Percentiles rank a stretch among this genome's conserved stretches.
phyloP scores from a whole-genome alignment of 2,797 vertebrate genomes.

The Enteromius unitaeniatus region DNA sequence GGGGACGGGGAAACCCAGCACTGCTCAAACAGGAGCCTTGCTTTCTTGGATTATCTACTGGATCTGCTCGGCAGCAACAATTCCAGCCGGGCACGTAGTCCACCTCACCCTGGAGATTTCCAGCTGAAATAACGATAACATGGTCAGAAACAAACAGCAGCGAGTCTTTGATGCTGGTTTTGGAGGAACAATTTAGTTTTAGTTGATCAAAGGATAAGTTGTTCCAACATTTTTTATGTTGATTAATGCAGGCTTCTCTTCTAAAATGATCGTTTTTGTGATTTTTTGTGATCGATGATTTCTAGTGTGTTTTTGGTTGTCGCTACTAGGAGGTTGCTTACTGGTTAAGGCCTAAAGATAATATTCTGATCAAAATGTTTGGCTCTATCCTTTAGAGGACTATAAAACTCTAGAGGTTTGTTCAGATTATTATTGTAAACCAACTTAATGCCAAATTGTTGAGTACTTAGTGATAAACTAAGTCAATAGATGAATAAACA shows the following conservation, averaged over 20 bases:
- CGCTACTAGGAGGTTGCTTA: not conserved
- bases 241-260: not conserved
- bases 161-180: not conserved
- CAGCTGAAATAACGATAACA: slow-evolving; percentile 8
- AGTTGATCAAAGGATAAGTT: slow-evolving; percentile 13
- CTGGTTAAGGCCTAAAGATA: not conserved
- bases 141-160: not conserved
- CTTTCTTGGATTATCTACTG: slow-evolving; percentile 28
- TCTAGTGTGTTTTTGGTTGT: not conserved
- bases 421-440: not conserved
- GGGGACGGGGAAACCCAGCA: not conserved
- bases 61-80: not conserved
- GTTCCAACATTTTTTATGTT: not conserved
- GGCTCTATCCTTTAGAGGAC: not conserved
- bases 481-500: not conserved
- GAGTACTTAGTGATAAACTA: not conserved
- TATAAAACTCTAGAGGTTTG: not conserved
- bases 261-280: not conserved
- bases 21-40: not conserved
- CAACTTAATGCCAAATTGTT: not conserved
- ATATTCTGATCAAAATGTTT: not conserved
- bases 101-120: not conserved
- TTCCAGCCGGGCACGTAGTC: not conserved
- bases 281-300: not conserved
- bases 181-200: not conserved